Conservation (phyloP, 53 echinoderm and acorn worm genomes). For the Apostichopus leukothele region DNA sequence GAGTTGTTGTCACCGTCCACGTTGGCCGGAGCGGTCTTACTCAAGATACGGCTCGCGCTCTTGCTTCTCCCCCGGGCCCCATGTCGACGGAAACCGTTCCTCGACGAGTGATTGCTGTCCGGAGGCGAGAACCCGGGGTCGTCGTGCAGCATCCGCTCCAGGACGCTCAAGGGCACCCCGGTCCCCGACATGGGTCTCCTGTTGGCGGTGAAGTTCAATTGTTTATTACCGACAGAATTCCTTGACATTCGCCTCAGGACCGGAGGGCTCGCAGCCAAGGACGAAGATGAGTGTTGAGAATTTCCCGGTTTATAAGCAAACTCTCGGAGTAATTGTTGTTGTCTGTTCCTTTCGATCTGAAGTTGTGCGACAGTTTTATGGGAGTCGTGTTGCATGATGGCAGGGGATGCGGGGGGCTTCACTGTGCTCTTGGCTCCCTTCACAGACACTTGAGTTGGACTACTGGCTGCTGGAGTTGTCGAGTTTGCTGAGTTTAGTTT, state of each 20-base stretch:
- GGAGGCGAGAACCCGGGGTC: not conserved
- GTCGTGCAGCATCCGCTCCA: constrained; percentile 32
- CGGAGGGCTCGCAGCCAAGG: constrained; percentile 6
- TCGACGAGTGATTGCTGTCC: not conserved
- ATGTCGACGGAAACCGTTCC: not conserved
- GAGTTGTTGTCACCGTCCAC: not conserved
- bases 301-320: not conserved
- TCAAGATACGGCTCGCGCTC: constrained; percentile 32
- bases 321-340: constrained; percentile 49
- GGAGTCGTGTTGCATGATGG: constrained; percentile 50
- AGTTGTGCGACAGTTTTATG: constrained; percentile 91
- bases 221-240: not conserved
- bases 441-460: constrained; percentile 56
- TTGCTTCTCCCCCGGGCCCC: constrained; percentile 41
- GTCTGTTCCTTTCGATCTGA: constrained; percentile 74
- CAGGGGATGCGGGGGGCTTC: constrained; percentile 9
- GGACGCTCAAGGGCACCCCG: constrained; percentile 9
- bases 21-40: not conserved
- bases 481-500: constrained; percentile 29
- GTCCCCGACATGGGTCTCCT: constrained; percentile 29
- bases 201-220: not conserved
- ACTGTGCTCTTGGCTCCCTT: constrained; percentile 6
- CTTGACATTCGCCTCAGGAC: not conserved
- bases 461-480: constrained; percentile 30
- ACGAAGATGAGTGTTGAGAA: not conserved